Percentiles rank a stretch among this genome's conserved stretches.
Evolutionary conservation across 2,888 invertebrate species (phyloP).

Genomic region (Cyclophora albipunctata): DNA sequence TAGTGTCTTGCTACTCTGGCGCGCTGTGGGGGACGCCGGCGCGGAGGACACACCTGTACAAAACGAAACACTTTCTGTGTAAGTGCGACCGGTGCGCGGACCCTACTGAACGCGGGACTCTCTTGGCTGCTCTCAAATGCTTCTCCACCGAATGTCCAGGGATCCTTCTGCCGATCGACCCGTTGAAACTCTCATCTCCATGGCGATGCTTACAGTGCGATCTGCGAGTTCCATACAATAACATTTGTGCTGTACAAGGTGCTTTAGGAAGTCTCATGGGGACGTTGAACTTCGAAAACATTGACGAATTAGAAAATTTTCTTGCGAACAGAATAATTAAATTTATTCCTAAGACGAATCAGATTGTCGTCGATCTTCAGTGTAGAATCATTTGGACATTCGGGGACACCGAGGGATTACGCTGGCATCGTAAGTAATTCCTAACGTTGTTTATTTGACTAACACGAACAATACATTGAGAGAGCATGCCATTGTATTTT

Average conservation of each 20-base stretch:
- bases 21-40: slow-evolving; percentile 80
- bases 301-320: slow-evolving; percentile 73
- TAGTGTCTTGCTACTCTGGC: slow-evolving; percentile 80
- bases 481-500: too few relatives aligned
- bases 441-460: neutral
- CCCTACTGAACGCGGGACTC: slow-evolving; percentile 78
- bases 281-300: slow-evolving; percentile 62
- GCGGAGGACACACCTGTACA: slow-evolving; percentile 75
- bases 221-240: slow-evolving; percentile 58
- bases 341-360: slow-evolving; percentile 76
- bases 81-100: slow-evolving; percentile 79
- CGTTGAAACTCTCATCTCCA: slow-evolving; percentile 61
- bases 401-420: slow-evolving; percentile 71
- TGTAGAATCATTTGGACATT: slow-evolving; percentile 77
- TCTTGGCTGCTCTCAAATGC: slow-evolving; percentile 75
- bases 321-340: slow-evolving; percentile 67
- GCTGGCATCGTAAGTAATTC: slow-evolving; percentile 74
- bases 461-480: neutral
- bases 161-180: slow-evolving; percentile 73
- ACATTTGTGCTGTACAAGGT: slow-evolving; percentile 66
- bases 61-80: slow-evolving; percentile 82
- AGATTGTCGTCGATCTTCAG: slow-evolving; percentile 78
- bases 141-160: slow-evolving; percentile 70
- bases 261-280: slow-evolving; percentile 74
- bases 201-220: slow-evolving; percentile 78